Evolutionary conservation across 2,797 vertebrate species (phyloP).

Genomic region (Amphiprion clarkii): DNA sequence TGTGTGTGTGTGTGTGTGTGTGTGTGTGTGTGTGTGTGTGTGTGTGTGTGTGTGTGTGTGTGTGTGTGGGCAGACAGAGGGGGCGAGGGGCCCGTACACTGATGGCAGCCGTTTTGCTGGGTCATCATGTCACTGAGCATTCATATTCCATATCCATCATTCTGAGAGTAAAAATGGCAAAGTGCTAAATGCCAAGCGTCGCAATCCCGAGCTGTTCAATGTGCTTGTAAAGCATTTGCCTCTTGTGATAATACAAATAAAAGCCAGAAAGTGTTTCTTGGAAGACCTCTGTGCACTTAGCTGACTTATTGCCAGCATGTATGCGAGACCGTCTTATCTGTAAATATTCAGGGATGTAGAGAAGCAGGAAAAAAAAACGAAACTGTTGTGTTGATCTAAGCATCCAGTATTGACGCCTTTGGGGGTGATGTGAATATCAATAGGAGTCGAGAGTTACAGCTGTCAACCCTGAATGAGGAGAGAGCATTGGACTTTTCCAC

Average conservation of each 20-base stretch:
- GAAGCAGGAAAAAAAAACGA: background rate
- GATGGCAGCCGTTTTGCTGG: slow-evolving; percentile 57
- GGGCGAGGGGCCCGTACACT: background rate
- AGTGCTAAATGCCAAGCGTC: slow-evolving; percentile 67
- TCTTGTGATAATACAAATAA: slow-evolving; percentile 37
- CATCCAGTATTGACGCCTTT: slow-evolving; percentile 28
- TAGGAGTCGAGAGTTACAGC: background rate
- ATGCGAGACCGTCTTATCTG: background rate
- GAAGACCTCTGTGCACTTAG: slow-evolving; percentile 2
- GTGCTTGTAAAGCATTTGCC: slow-evolving; percentile 46
- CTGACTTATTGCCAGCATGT: slow-evolving; percentile 3
- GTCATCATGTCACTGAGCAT: slow-evolving; percentile 69
- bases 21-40: background rate
- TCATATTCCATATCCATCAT: slow-evolving; percentile 73
- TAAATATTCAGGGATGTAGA: background rate
- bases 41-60: background rate
- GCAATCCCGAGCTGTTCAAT: slow-evolving; percentile 41
- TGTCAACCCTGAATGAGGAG: slow-evolving; percentile 29
- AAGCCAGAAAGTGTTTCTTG: slow-evolving; percentile 8
- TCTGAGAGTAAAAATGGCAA: slow-evolving; percentile 67
- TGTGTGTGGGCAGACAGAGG: background rate
- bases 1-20: no score
- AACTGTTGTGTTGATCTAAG: slow-evolving; percentile 3
- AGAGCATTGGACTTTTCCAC: slow-evolving; percentile 11
- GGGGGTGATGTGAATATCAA: slow-evolving; percentile 48